Base-by-base conservation (phyloP, 2,797 vertebrate genomes). In the Phrynocephalus vlangalii region DNA sequence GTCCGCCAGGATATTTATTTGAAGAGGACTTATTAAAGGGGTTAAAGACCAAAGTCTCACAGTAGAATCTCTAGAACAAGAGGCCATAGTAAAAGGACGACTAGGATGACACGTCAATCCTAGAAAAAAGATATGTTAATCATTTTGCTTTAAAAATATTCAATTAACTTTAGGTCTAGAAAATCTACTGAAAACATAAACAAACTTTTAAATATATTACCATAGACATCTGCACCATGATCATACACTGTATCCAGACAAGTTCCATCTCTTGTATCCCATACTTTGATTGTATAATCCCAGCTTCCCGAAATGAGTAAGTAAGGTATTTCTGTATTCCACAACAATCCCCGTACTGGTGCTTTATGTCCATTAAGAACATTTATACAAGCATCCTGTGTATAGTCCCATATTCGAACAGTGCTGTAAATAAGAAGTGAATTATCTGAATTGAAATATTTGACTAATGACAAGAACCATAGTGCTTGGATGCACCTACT, bases 351-450 rank as follows among this genome's bases (percentile, higher is more conserved):
- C 90, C 99, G 96, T 70, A 99, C 99, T 0, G 99, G 99, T 83
- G 98, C 98, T 13, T 97, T 97, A 87, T 99, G 99, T 56, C 99
- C 98, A 79, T 96, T 98, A 82, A 99, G 97, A 83, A 99, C 96
- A 85, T 96, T 99, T 95, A 99, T 98, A 85, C 99, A 99, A 5
- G 98, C 97, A 60, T 99, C 99, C 92, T 99, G 98, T 63, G 99
- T 99, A 91, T 99, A 99, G 95, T 99, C 98, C 99, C 99, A 99
- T 92, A 99, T 98, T 79, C 98, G 97, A 83, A 99, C 98, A 56
- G 98, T 98, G 52, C 99, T 99, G 95, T 77, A 94, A 94, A 94
- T 16, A 94, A 84, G 60, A 93, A 56, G 87, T 87, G 87, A 86
- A 26, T 81, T 1, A 85, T 13, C 1, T 24, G 15, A 7, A 78